Evolutionary conservation across 2,888 invertebrate species (phyloP), one percentile per base, ranked within the genome.

Genomic region (Meteorus cinctellus): DNA sequence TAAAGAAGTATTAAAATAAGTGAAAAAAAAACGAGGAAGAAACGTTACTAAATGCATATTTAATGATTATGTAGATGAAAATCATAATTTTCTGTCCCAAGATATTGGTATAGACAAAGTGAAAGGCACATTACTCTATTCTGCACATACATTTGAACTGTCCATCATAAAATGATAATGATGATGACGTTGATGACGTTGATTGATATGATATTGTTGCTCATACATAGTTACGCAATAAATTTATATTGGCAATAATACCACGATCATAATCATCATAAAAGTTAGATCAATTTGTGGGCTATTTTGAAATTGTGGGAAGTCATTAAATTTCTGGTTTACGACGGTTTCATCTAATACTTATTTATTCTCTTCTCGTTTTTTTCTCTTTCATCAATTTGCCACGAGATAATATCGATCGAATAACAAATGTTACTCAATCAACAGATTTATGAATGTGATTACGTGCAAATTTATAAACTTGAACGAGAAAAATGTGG

Each of bases 1-100:
- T 91, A 19, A 86, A 81, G 80, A 6, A 31, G 4, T 29, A 29
- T 14, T 3, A 31, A 29, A 19, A 27, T 24, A 16, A 45, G 19
- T 31, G 14, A 34, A 31, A 34, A 31, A 55, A 55, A 55, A 55
- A 19, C 1, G 34, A 62, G 4, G 29, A 31, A 31, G 6, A 29
- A 31, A 62, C 16, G 6, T 19, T 10, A 41, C 31, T 65, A 36
- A 65, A 36, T 65, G 34, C n/a, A 48, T 24, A 45, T 27, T 45
- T 48, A 10, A 67, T 67, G 29, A 60, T 16, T 29, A 10, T 29
- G 27, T 60, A 10, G 3, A 27, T 29, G 41, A 29, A 29, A 60
- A 27, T 60, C 27, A 60, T 60, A 29, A 27, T n/a, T 19, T 24
- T 19, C 2, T 29, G 27, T 60, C 3, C n/a, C 16, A n/a, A 63